Base-by-base conservation (phyloP, 2,888 invertebrate genomes). In the Rhimphoctona megacephalus region DNA sequence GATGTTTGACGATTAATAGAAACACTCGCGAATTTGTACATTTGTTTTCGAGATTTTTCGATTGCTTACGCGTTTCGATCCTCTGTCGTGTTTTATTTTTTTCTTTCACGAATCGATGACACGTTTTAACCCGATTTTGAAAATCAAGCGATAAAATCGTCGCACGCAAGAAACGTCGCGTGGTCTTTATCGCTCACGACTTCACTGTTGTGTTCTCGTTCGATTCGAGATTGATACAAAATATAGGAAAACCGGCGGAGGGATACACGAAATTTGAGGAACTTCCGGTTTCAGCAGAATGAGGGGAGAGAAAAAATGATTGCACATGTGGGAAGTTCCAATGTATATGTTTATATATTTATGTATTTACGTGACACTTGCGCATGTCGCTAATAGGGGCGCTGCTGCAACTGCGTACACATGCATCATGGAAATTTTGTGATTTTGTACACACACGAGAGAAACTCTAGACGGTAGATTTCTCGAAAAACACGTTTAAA, bases 351-450 rank as follows among this genome's bases (percentile, higher is more conserved):
- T 33, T 2, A n/a, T 54, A 54, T 52, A 33, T 54, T 36, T 54
- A n/a, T 33, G 49, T 39, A 22, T 25, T 36, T n/a, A 74, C 57
- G 17, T 39, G 8, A 39, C 17, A 64, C 76, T 76, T 76, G 5
- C 14, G 14, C 19, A 11, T 43, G 19, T 46, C n/a, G 61, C 64
- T 46, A 19, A 54, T 30, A 61, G 76, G 30, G 76, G 76, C 76
- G 76, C 76, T 77, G 76, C 22, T 25, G 49, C 46, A 66, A 8
- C 46, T 46, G 25, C n/a, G 9, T n/a, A 76, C 25, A 33, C 5
- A 76, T 25, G n/a, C 14, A 25, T 2, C 14, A 54, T 52, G 19
- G 22, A 46, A 22, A 30, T 30, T 61, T 30, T 61, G 17, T 17
- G 17, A 22, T 43, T 22, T 25, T 46, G 43, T 69, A 43, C 33